These are phyloP conservation scores for Kryphioiulus occultus DNA, from an alignment of 2,888 invertebrate genomes.

Conservation along the genomic window DNA sequence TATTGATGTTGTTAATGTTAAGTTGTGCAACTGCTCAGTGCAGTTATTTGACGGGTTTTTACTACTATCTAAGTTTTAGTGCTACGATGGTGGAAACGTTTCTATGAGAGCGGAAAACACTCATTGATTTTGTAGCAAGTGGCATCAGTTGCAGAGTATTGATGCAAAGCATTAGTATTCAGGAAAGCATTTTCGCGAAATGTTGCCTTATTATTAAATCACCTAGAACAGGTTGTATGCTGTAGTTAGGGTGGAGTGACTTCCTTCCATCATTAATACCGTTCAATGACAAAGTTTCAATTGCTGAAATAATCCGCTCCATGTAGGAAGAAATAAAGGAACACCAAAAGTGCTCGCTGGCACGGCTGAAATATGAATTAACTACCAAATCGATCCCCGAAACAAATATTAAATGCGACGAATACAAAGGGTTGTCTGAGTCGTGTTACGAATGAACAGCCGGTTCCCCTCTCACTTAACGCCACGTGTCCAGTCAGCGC, in stretches of 20 bases:
- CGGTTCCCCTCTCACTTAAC: neutral
- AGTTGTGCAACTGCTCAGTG: too few species aligned
- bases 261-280: neutral
- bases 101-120: too few species aligned
- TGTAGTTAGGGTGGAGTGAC: neutral
- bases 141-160: neutral
- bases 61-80: too few species aligned
- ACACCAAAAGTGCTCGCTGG: neutral
- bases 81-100: too few species aligned
- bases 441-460: neutral
- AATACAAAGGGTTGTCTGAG: neutral
- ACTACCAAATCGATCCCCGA: neutral
- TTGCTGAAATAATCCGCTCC: neutral
- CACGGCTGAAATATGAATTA: conserved; percentile 4
- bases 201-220: neutral
- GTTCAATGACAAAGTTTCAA: neutral
- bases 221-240: too few species aligned
- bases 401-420: conserved; percentile 4
- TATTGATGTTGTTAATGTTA: too few species aligned
- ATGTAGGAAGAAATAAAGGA: neutral
- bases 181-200: neutral
- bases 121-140: too few species aligned
- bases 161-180: neutral
- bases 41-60: too few species aligned
- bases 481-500: neutral